phyloP scores from a whole-genome alignment of 2,113 vertebrate genomes.

The Protobothrops mucrosquamatus region DNA sequence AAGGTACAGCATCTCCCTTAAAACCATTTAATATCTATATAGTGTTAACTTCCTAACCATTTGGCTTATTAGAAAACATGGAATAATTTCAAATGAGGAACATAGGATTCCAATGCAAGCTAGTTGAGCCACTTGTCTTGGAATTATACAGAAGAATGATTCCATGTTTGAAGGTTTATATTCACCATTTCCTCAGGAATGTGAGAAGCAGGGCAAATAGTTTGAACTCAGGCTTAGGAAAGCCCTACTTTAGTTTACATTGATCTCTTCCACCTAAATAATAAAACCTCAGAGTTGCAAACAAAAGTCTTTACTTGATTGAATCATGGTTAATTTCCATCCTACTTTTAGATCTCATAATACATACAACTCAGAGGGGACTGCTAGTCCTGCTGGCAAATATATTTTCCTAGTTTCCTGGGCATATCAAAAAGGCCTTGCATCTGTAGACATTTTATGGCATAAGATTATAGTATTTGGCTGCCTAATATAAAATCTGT shows the following conservation, averaged over 20 bases:
- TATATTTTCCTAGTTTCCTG: background rate
- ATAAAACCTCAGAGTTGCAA: background rate
- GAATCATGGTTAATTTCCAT: background rate
- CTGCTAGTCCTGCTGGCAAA: background rate
- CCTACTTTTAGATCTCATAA: background rate
- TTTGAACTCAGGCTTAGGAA: background rate
- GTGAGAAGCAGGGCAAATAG: background rate
- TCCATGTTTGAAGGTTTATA: background rate
- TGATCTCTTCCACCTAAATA: background rate
- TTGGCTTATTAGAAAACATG: background rate
- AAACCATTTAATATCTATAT: background rate
- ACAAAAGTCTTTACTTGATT: background rate
- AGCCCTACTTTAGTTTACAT: background rate
- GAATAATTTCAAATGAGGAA: background rate
- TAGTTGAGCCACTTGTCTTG: background rate
- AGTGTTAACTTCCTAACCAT: background rate
- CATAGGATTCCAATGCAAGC: background rate
- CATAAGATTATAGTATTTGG: constrained; percentile 14
- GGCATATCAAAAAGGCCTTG: background rate
- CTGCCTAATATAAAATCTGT: constrained; percentile 9
- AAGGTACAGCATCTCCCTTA: background rate
- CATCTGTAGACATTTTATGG: constrained; percentile 4
- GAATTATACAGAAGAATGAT: background rate
- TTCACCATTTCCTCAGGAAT: background rate
- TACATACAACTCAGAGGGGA: background rate